phyloP scores from a whole-genome alignment of 23 tunicate species.

The Aplidium turbinatum region DNA sequence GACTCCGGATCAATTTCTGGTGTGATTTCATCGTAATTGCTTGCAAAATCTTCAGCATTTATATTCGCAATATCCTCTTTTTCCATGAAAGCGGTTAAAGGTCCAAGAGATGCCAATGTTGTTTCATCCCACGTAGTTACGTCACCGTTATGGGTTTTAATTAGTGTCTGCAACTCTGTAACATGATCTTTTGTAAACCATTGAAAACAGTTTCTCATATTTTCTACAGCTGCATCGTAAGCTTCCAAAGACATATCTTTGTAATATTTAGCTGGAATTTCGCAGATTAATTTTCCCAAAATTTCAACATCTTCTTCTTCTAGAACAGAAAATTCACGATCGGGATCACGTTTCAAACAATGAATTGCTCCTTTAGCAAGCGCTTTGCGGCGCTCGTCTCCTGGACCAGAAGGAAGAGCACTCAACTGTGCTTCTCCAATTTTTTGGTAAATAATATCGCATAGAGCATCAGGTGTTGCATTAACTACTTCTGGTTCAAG shows the following conservation, averaged over 20 bases:
- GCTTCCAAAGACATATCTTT: neutral
- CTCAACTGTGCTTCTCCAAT: conserved; percentile 34
- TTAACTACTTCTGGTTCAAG: conserved; percentile 6
- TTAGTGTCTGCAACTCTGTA: neutral
- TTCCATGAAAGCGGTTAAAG: neutral
- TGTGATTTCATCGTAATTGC: too few relatives aligned
- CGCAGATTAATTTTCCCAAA: conserved; percentile 10
- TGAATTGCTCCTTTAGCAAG: conserved; percentile 43
- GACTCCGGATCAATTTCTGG: too few relatives aligned
- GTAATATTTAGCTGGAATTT: conserved; percentile 3
- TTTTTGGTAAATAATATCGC: conserved; percentile 19
- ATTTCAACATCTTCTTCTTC: conserved; percentile 7
- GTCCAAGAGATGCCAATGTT: neutral
- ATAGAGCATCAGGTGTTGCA: conserved; percentile 11
- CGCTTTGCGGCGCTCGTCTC: conserved; percentile 22
- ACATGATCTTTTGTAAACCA: conserved; percentile 1
- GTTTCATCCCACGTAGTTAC: neutral
- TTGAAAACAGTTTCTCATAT: neutral
- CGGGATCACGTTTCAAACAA: conserved; percentile 12
- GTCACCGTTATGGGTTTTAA: neutral
- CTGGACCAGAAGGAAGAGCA: conserved; percentile 33
- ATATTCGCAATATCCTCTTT: neutral
- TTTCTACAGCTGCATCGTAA: neutral
- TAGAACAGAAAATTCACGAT: neutral
- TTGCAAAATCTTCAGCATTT: neutral